Percentiles rank a stretch among this genome's conserved stretches.
These are phyloP conservation scores for Phocoena sinus DNA, from an alignment of 2,113 vertebrate genomes.

Conservation along the genomic window DNA sequence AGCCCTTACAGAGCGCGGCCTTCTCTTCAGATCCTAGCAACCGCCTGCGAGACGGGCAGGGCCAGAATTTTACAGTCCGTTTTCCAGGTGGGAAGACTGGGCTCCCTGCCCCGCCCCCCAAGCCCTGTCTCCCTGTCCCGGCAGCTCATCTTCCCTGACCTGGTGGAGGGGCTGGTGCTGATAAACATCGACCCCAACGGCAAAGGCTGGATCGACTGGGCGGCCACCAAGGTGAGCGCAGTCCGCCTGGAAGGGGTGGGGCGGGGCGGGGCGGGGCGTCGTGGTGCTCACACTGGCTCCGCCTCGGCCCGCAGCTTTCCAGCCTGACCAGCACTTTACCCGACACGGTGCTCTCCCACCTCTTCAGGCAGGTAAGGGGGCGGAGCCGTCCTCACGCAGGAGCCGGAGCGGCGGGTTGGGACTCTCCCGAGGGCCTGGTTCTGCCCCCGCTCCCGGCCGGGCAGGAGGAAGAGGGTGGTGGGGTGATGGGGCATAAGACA, in stretches of 20 bases:
- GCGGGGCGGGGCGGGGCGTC: fast-evolving
- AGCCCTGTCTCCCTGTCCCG: background rate
- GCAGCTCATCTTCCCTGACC: constrained; percentile 94
- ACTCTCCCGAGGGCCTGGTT: background rate
- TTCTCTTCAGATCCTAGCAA: background rate
- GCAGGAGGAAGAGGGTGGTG: background rate
- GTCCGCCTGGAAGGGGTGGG: fast-evolving
- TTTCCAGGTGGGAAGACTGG: background rate
- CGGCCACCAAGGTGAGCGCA: constrained; percentile 89
- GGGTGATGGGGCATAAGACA: background rate
- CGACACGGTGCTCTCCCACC: constrained; percentile 92
- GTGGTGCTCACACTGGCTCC: background rate
- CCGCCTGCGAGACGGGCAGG: background rate
- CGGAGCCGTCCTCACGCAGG: fast-evolving
- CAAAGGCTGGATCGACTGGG: constrained; percentile 99
- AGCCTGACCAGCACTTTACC: constrained; percentile 93
- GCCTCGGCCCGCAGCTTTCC: constrained; percentile 81
- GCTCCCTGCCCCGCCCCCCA: fast-evolving
- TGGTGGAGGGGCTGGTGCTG: constrained; percentile 96
- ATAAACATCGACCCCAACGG: constrained; percentile 97
- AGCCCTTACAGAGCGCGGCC: background rate
- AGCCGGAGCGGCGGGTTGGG: background rate
- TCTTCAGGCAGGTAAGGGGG: constrained; percentile 94
- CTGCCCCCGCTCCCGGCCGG: no score
- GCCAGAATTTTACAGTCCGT: background rate